phyloP scores from a whole-genome alignment of 2,113 vertebrate species.

The Microtus oregoni region DNA sequence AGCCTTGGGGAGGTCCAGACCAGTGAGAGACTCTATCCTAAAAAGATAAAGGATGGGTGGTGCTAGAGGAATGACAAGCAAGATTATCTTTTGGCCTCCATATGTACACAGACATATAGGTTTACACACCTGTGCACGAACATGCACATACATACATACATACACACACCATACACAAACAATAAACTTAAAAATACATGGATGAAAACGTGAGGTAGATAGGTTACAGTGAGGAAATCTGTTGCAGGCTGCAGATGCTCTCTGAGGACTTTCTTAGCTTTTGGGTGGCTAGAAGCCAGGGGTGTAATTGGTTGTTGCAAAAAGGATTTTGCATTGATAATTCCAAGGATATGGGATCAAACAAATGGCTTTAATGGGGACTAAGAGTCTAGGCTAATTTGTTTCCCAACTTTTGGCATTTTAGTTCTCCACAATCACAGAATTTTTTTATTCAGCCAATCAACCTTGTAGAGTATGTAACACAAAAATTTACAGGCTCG shows the following conservation, averaged over 20 bases:
- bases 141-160: no score
- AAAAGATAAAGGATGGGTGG: neutral
- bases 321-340: neutral
- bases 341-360: neutral
- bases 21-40: neutral
- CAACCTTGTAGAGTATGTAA: neutral
- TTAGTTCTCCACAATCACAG: neutral
- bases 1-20: neutral
- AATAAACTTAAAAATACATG: neutral
- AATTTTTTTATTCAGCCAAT: no score
- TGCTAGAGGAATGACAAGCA: neutral
- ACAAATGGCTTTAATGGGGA: neutral
- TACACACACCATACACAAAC: no score
- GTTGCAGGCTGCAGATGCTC: neutral
- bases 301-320: neutral
- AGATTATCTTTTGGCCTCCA: neutral
- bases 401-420: neutral
- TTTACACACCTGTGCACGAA: neutral
- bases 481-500: neutral
- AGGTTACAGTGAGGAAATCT: no score
- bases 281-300: neutral
- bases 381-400: neutral
- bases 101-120: neutral
- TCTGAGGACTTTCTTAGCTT: neutral
- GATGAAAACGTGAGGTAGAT: neutral